Percentiles rank a stretch among this genome's conserved stretches.
These are phyloP conservation scores for Trematomus loennbergii DNA, from an alignment of 2,113 vertebrate species.

Conservation along the genomic window DNA sequence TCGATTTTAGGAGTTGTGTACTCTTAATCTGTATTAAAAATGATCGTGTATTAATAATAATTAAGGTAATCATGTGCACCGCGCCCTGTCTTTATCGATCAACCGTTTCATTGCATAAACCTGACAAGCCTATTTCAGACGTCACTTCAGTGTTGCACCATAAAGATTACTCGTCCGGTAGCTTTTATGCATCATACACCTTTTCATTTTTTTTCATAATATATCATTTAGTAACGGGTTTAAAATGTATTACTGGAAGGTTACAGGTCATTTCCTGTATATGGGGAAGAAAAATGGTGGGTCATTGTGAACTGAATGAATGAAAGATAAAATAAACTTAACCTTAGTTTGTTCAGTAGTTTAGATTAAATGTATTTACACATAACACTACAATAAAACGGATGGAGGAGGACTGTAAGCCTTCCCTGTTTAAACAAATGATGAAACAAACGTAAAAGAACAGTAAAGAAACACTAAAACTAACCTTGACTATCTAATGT, in stretches of 20 bases:
- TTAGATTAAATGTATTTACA: no score
- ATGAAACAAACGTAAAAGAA: no score
- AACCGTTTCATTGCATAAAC: constrained; percentile 37
- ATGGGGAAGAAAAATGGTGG: no score
- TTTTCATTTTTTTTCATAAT: neutral
- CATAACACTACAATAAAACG: no score
- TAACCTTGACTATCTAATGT: no score
- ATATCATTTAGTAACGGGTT: no score
- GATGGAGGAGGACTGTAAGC: no score
- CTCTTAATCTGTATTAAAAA: rapidly evolving
- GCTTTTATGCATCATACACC: neutral
- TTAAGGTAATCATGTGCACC: neutral
- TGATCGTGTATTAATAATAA: neutral
- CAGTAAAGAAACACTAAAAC: no score
- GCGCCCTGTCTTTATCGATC: constrained; percentile 59
- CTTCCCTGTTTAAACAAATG: no score
- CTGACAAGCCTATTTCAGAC: constrained; percentile 5
- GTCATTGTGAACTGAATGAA: neutral
- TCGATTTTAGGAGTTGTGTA: rapidly evolving
- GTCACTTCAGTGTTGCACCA: constrained; percentile 23
- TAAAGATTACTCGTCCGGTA: neutral
- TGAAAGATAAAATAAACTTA: neutral
- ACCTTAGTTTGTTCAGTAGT: neutral
- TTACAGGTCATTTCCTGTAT: no score
- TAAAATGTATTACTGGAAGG: neutral